phyloP scores from a whole-genome alignment of 2,888 invertebrate genomes.

The Ephialtes manifestator region DNA sequence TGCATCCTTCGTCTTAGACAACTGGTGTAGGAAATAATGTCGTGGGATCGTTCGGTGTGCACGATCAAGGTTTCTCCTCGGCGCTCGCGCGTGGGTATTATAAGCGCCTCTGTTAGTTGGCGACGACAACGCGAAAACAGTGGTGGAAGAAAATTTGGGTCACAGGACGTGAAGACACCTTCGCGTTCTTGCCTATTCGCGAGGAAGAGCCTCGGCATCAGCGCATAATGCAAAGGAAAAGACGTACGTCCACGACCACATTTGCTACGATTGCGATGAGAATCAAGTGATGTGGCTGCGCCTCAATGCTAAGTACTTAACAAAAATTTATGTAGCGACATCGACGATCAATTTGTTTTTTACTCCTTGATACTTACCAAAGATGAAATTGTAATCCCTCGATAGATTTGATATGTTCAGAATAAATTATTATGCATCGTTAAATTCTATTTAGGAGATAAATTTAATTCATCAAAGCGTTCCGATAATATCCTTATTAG shows the following conservation, averaged over 20 bases:
- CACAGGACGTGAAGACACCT: conserved; percentile 48
- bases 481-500: no score
- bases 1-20: conserved; percentile 65
- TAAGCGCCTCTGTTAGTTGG: conserved; percentile 68
- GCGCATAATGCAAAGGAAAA: not conserved
- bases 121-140: conserved; percentile 47
- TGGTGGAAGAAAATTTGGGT: conserved; percentile 54
- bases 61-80: conserved; percentile 76
- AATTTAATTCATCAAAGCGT: no score
- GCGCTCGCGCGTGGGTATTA: conserved; percentile 63
- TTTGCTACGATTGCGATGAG: not conserved
- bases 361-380: no score
- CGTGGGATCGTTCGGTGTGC: conserved; percentile 77
- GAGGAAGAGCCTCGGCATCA: conserved; percentile 4
- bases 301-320: not conserved
- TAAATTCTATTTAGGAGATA: no score
- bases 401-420: no score
- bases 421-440: no score
- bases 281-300: not conserved
- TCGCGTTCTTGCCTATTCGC: conserved; percentile 27
- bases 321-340: not conserved
- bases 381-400: no score
- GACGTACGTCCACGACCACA: not conserved
- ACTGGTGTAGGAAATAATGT: conserved; percentile 77
- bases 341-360: no score